These are phyloP conservation scores for Nycteola revayana DNA, from an alignment of 2,888 invertebrate species.

Conservation along the genomic window DNA sequence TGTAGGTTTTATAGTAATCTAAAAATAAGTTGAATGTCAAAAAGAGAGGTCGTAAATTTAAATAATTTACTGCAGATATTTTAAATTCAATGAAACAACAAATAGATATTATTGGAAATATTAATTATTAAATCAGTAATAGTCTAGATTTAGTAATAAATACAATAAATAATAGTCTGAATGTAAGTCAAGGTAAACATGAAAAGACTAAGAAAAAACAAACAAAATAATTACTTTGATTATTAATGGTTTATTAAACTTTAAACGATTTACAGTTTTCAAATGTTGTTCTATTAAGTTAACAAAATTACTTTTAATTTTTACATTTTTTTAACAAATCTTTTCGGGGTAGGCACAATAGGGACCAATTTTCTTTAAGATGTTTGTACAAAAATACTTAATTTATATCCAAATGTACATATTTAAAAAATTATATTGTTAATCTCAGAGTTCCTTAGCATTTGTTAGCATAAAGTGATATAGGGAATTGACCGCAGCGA, in stretches of 20 bases:
- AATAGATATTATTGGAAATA: no score
- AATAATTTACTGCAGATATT: no score
- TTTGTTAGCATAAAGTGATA: constrained; percentile 23
- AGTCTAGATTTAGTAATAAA: no score
- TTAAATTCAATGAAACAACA: no score
- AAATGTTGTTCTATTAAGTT: constrained; percentile 18
- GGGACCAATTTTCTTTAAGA: constrained; percentile 10
- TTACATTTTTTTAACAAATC: constrained; percentile 17
- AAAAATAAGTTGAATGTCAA: no score
- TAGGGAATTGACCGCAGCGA: constrained; percentile 36
- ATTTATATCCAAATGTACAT: constrained; percentile 21
- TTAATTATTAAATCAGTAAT: no score
- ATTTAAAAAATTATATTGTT: no score
- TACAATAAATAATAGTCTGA: no score
- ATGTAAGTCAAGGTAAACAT: constrained; percentile 15
- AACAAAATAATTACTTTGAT: constrained; percentile 30
- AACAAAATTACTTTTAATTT: constrained; percentile 11
- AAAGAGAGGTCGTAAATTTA: no score
- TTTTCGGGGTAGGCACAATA: constrained; percentile 30
- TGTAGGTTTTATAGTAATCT: no score
- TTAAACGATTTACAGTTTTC: constrained; percentile 29
- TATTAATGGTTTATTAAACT: constrained; percentile 33
- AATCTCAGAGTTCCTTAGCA: constrained; percentile 25
- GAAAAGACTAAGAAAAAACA: constrained; percentile 14
- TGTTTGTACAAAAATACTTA: constrained; percentile 26